phyloP scores from a whole-genome alignment of 2,797 vertebrate genomes.

The Cossypha polioptera region DNA sequence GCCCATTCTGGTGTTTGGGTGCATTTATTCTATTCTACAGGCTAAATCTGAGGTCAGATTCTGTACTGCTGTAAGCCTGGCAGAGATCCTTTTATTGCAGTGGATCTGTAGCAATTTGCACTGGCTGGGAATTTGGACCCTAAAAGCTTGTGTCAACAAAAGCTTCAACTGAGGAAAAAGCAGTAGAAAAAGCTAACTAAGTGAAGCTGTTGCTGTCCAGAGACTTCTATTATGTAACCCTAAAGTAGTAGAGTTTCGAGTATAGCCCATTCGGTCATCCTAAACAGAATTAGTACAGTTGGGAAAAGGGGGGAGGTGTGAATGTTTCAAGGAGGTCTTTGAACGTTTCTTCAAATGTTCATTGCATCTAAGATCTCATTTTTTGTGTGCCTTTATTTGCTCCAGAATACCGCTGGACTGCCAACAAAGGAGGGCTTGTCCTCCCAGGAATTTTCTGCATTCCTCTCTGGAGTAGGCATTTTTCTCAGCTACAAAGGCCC shows the following conservation, averaged over 20 bases:
- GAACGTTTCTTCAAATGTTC: slow-evolving; percentile 87
- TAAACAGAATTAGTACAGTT: slow-evolving; percentile 69
- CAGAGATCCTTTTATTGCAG: slow-evolving; percentile 11
- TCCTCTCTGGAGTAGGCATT: slow-evolving; percentile 93
- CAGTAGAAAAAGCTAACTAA: slow-evolving; percentile 51
- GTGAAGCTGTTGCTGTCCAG: slow-evolving; percentile 44
- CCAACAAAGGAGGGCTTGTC: slow-evolving; percentile 94
- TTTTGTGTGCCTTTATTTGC: slow-evolving; percentile 92
- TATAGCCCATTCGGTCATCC: slow-evolving; percentile 53
- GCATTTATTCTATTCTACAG: background rate
- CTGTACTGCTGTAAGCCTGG: background rate
- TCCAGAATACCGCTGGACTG: slow-evolving; percentile 83
- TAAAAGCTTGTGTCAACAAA: slow-evolving; percentile 50
- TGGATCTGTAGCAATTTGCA: slow-evolving; percentile 38
- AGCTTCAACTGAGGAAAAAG: slow-evolving; percentile 63
- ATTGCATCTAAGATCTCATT: slow-evolving; percentile 80
- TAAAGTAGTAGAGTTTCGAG: slow-evolving; percentile 52
- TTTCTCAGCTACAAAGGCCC: slow-evolving; percentile 93
- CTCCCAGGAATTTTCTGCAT: slow-evolving; percentile 96
- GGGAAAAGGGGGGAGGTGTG: slow-evolving; percentile 56
- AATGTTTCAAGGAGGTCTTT: slow-evolving; percentile 80
- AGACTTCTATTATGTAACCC: slow-evolving; percentile 54
- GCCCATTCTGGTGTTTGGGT: background rate
- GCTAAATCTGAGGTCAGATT: background rate
- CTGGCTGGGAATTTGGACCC: slow-evolving; percentile 25